Base-by-base conservation (phyloP, 2,888 invertebrate genomes). In the Caenorhabditis sp. region DNA sequence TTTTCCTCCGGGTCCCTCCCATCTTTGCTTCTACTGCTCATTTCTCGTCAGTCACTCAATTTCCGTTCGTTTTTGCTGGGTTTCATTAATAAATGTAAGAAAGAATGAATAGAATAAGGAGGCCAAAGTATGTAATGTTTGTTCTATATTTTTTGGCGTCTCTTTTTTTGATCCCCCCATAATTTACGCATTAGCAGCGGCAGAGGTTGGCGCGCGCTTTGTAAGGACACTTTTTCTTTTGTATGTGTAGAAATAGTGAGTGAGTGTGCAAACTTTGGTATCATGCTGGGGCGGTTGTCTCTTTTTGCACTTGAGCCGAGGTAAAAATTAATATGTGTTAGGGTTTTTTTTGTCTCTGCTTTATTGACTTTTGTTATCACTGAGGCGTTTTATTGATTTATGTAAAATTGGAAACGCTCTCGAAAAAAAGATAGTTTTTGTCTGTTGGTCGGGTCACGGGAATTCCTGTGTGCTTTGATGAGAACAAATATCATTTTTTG, bases 331-430 rank as follows among this genome's bases (percentile, higher is more conserved):
- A 43, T 43, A 43, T 43, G 14, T 5, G 43, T 43, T 43, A 43
- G 68, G 68, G 43, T 43, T 43, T 43, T n/a, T n/a, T 43, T 43
- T 43, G 43, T 43, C 43, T 43, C 43, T 60, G 60, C 63, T 68
- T 59, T 68, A 63, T 68, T 68, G 12, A 43, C 43, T 43, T 43
- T 43, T 43, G 43, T 43, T 43, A 43, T 43, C 43, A 43, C 43
- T 43, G 43, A 14, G 8, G 43, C 17, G 7, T 43, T 10, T 43
- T 43, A 43, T 43, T 43, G 43, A 43, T 43, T 43, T 43, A 43
- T 43, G 43, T 43, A 43, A 43, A 43, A 43, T 43, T 17, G 43
- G 31, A 31, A 31, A 31, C 31, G 67, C 62, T 67, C 56, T 26
- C 52, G 8, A 20, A 59, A 59, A 49, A 49, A 14, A 56, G 21